Evolutionary conservation across 2,797 vertebrate species (phyloP), one percentile per base, ranked within the genome.

Genomic region (Lepilemur septentrionalis): DNA sequence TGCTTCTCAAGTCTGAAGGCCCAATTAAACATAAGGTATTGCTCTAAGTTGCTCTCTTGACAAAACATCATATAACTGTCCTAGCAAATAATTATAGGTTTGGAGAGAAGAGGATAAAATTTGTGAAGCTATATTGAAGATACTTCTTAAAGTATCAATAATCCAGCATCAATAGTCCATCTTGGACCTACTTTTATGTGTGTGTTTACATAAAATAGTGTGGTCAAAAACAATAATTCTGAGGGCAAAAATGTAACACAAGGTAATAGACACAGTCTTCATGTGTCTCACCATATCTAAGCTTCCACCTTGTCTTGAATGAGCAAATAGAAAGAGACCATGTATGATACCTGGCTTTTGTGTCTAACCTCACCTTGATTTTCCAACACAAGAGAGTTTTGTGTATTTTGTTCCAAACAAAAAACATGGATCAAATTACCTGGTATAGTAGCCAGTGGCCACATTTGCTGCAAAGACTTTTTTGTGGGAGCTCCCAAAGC

Each of bases 381-480:
- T 95, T 88, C 14, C 17, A 97, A 98, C 59, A 61, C 13, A 89
- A 85, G 32, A 50, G 41, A 69, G 4, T 46, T 93, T 15, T 89
- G 11, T 87, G 15, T 48, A 38, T 46, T 15, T 61, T 57, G 72
- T 65, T 30, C 20, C 41, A 2, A 89, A 85, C 52, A 72, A 80
- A 57, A 96, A 93, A 93, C 81, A 91, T 6, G 22, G 76, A 96
- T 94, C 80, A 96, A 94, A 96, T 97, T 93, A 78, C 89, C 95
- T 93, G 93, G 67, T 96, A 12, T 96, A 96, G 95, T 98, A 98
- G 95, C 97, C 97, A 98, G 78, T 97, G 96, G 97, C 96, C 98
- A 98, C 97, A 98, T 98, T 96, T 98, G 96, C 95, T 97, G 96
- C 76, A 95, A 96, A 97, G 89, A 96, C 96, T 95, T 98, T 98